Conservation (phyloP, 2,888 invertebrate genomes). For the Melanostoma scalare region DNA sequence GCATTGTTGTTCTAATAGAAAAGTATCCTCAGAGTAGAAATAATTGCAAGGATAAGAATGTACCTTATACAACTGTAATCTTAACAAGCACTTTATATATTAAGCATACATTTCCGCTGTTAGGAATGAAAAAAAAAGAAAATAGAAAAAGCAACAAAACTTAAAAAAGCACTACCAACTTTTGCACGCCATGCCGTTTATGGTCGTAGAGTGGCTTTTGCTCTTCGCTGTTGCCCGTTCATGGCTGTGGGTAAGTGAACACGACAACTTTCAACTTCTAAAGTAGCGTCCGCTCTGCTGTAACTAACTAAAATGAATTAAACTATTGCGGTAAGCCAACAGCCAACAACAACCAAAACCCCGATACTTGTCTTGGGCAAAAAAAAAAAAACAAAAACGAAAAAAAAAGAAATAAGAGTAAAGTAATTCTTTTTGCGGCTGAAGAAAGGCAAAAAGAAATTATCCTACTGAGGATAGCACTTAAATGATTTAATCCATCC, state of each 20-base stretch:
- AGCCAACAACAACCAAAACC: slow-evolving; percentile 12
- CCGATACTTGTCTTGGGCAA: not conserved
- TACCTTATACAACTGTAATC: slow-evolving; percentile 58
- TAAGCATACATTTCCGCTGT: slow-evolving; percentile 55
- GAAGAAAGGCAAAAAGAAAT: slow-evolving; percentile 24
- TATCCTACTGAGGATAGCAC: slow-evolving; percentile 54
- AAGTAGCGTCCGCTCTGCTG: slow-evolving; percentile 12
- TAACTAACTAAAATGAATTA: slow-evolving; percentile 65
- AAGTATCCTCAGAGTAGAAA: slow-evolving; percentile 13
- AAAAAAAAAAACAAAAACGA: slow-evolving; percentile 7
- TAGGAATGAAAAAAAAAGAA: slow-evolving; percentile 4
- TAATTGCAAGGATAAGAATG: slow-evolving; percentile 65
- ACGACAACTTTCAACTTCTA: slow-evolving; percentile 39
- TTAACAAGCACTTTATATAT: slow-evolving; percentile 61
- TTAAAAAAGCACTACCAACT: slow-evolving; percentile 11
- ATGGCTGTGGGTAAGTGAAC: slow-evolving; percentile 1
- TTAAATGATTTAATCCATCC: slow-evolving; percentile 62
- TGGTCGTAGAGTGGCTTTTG: slow-evolving; percentile 46
- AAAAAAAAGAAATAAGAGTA: slow-evolving; percentile 2
- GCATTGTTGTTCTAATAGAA: slow-evolving; percentile 31
- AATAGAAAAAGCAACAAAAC: not conserved
- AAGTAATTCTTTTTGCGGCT: not conserved
- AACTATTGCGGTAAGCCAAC: slow-evolving; percentile 61
- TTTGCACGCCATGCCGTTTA: slow-evolving; percentile 33
- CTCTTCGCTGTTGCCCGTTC: slow-evolving; percentile 23